Percentiles rank a stretch among this genome's conserved stretches.
Evolutionary conservation across 2,113 vertebrate genomes (phyloP).

Genomic region (Pseudopipra pipra): DNA sequence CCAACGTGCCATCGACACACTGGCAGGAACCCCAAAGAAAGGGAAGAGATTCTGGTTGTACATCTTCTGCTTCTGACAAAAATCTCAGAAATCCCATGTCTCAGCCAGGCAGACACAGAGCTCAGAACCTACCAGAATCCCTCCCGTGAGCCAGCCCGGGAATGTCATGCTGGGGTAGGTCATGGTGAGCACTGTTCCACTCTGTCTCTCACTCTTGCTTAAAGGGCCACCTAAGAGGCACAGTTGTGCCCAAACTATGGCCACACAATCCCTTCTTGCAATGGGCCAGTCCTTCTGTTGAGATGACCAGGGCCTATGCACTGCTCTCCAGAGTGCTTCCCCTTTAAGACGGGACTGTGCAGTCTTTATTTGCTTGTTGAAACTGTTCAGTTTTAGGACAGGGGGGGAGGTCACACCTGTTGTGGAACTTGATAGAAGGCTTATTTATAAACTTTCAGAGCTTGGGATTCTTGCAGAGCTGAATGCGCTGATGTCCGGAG

Average conservation of each 20-base stretch:
- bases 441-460: slow-evolving; percentile 99
- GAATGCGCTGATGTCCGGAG: slow-evolving; percentile 92
- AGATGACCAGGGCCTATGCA: not conserved
- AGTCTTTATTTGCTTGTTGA: slow-evolving; percentile 85
- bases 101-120: not conserved
- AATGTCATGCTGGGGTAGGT: slow-evolving; percentile 2
- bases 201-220: not conserved
- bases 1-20: rapidly evolving
- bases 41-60: not conserved
- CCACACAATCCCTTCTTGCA: not conserved
- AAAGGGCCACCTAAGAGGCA: not conserved
- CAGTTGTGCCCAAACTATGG: not conserved
- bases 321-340: slow-evolving; percentile 33
- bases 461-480: slow-evolving; percentile 95
- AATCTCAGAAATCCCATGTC: not conserved
- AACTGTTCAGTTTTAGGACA: slow-evolving; percentile 99
- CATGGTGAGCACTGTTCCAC: not conserved
- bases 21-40: not conserved
- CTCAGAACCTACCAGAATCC: slow-evolving; percentile 1
- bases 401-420: slow-evolving; percentile 98
- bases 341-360: slow-evolving; percentile 75
- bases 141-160: not conserved
- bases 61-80: not conserved
- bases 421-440: slow-evolving; percentile 99
- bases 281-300: not conserved